Conservation (phyloP, 2,113 vertebrate species). For the Montifringilla adamsi region DNA sequence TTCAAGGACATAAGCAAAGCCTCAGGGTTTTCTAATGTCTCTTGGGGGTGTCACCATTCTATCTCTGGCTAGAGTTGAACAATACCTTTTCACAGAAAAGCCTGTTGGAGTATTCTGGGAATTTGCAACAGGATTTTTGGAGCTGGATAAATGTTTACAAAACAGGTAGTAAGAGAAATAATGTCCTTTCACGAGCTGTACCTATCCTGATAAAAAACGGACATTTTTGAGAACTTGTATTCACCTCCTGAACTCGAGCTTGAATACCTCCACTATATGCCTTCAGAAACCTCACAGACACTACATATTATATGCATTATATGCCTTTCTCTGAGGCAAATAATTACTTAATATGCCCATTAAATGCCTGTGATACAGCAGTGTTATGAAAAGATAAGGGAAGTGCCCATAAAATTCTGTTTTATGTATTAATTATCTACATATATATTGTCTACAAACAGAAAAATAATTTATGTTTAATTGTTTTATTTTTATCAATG, state of each 20-base stretch:
- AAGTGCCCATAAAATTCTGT: not conserved
- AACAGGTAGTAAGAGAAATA: not conserved
- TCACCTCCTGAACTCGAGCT: not conserved
- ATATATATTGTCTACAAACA: too few relatives aligned
- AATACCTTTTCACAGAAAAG: not conserved
- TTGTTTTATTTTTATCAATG: slow-evolving; percentile 8
- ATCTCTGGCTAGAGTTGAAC: not conserved
- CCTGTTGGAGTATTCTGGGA: not conserved
- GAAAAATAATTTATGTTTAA: not conserved
- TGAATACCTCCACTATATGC: not conserved
- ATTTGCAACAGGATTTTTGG: not conserved
- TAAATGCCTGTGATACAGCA: not conserved
- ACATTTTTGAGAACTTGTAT: not conserved
- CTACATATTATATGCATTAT: not conserved
- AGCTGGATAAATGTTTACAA: not conserved
- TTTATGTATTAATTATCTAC: not conserved
- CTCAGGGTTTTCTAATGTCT: not conserved
- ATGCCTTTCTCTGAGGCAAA: not conserved
- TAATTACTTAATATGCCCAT: not conserved
- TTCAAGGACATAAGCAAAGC: not conserved
- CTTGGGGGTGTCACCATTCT: not conserved
- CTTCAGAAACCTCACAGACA: not conserved
- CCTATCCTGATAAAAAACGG: not conserved
- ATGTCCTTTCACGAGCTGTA: not conserved
- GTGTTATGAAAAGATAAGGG: not conserved